These are phyloP conservation scores for Sebastes oblongus DNA, from an alignment of 2,797 vertebrate genomes.

Conservation along the genomic window DNA sequence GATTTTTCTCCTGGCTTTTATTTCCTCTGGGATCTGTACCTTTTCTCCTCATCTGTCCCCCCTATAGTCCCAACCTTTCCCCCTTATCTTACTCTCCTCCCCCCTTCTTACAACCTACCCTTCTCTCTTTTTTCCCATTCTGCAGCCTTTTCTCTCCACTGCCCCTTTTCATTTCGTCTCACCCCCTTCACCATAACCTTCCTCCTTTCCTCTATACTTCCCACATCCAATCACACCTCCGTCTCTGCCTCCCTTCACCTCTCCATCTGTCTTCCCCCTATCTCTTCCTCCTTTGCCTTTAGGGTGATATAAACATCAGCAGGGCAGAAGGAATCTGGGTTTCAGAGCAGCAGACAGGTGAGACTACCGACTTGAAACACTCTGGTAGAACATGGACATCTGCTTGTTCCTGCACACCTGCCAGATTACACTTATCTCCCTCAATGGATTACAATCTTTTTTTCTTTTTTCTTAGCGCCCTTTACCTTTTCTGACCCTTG, in stretches of 20 bases:
- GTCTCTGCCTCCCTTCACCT: not conserved
- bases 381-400: conserved; percentile 34
- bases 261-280: not conserved
- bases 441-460: conserved; percentile 19
- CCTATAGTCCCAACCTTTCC: not conserved
- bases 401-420: conserved; percentile 38
- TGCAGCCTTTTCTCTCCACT: not conserved
- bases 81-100: not conserved
- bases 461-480: conserved; percentile 13
- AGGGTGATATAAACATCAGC: conserved; percentile 35
- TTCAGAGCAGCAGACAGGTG: conserved; percentile 37
- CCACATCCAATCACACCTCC: not conserved
- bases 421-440: conserved; percentile 38
- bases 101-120: not conserved
- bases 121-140: not conserved
- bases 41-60: not conserved
- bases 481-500: conserved; percentile 14
- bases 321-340: conserved; percentile 23
- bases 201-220: not conserved
- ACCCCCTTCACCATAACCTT: not conserved
- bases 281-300: not conserved
- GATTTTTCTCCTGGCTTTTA: conserved; percentile 29
- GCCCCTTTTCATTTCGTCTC: not conserved
- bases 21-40: conserved; percentile 45
- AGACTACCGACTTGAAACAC: conserved; percentile 35